These are phyloP conservation scores for Ahaetulla prasina DNA, from an alignment of 2,113 vertebrate species.

Conservation along the genomic window DNA sequence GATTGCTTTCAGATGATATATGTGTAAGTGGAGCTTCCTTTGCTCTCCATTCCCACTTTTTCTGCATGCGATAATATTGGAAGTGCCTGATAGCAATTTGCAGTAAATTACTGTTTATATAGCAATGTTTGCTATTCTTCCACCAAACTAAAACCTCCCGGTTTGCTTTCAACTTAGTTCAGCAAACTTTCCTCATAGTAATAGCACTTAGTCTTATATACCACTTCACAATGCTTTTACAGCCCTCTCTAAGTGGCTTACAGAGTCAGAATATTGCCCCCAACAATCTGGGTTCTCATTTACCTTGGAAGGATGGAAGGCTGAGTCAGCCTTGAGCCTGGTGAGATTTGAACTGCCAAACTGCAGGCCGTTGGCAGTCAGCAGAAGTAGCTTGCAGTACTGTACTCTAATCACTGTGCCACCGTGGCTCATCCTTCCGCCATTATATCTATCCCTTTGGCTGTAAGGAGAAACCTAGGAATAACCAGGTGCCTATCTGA, in stretches of 20 bases:
- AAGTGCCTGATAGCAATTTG: neutral
- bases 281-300: too few relatives aligned
- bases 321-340: too few relatives aligned
- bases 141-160: neutral
- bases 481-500: neutral
- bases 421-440: neutral
- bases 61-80: neutral
- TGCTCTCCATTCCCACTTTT: neutral
- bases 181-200: neutral
- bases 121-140: neutral
- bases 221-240: too few relatives aligned
- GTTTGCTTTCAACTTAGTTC: neutral
- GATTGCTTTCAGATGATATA: neutral
- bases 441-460: neutral
- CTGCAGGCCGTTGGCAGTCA: too few relatives aligned
- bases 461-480: neutral
- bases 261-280: too few relatives aligned
- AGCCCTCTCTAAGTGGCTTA: too few relatives aligned
- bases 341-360: too few relatives aligned
- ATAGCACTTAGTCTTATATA: too few relatives aligned
- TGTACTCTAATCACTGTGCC: too few relatives aligned
- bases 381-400: too few relatives aligned
- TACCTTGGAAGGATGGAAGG: too few relatives aligned
- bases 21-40: neutral
- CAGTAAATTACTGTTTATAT: neutral